Conservation (phyloP, 2,797 vertebrate genomes). For the Clamator glandarius region DNA sequence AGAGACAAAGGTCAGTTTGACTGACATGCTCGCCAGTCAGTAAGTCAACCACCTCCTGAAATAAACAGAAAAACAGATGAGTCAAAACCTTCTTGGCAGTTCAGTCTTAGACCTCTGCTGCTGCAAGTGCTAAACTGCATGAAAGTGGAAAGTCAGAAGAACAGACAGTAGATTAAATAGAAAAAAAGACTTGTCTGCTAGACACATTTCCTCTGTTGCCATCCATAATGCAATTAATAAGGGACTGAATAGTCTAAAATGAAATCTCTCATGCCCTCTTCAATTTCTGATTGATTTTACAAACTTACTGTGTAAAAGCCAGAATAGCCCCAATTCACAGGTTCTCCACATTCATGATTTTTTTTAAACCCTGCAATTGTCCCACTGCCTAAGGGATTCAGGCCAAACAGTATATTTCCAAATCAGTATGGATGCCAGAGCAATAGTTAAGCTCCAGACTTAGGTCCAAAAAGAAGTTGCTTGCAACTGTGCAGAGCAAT, state of each 20-base stretch:
- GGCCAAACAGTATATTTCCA: constrained; percentile 24
- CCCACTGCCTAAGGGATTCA: constrained; percentile 33
- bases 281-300: constrained; percentile 56
- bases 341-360: background rate
- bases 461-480: constrained; percentile 3
- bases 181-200: constrained; percentile 28
- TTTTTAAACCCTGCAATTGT: background rate
- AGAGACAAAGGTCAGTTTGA: constrained; percentile 90
- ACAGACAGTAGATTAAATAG: background rate
- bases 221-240: constrained; percentile 20
- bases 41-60: constrained; percentile 24
- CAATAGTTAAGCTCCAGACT: background rate
- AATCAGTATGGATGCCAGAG: constrained; percentile 12
- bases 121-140: background rate
- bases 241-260: background rate
- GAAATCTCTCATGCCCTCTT: constrained; percentile 44
- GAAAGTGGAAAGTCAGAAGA: background rate
- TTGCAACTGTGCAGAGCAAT: constrained; percentile 20
- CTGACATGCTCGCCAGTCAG: constrained; percentile 85
- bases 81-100: background rate
- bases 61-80: constrained; percentile 7
- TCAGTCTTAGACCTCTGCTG: background rate
- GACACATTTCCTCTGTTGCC: constrained; percentile 36
- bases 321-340: background rate
- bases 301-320: background rate